These are phyloP conservation scores for Busseola fusca DNA, from an alignment of 2,888 invertebrate genomes.

Conservation along the genomic window DNA sequence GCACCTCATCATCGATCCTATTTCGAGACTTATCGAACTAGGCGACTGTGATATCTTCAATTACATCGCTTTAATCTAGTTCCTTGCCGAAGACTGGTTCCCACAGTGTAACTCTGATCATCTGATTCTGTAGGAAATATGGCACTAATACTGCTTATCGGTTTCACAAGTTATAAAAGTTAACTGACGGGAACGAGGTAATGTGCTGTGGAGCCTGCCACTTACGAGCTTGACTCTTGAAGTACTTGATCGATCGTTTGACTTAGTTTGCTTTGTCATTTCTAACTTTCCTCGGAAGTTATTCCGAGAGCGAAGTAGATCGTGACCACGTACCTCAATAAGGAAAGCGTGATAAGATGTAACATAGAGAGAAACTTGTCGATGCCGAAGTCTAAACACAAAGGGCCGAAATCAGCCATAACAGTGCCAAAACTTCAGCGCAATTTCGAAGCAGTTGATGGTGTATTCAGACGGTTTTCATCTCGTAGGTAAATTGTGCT, in stretches of 20 bases:
- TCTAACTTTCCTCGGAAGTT: conserved; percentile 5
- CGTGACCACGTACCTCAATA: conserved; percentile 26
- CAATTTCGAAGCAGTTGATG: conserved; percentile 38
- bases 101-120: conserved; percentile 30
- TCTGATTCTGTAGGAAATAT: conserved; percentile 6
- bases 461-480: conserved; percentile 29
- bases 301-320: conserved; percentile 9
- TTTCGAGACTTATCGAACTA: conserved; percentile 65
- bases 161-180: conserved; percentile 47
- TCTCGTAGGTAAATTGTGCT: conserved; percentile 68
- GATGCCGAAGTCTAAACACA: not conserved
- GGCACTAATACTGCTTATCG: conserved; percentile 36
- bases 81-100: conserved; percentile 31
- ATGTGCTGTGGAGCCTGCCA: conserved; percentile 25
- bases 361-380: not conserved
- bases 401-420: conserved; percentile 7
- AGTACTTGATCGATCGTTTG: conserved; percentile 39
- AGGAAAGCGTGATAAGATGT: conserved; percentile 12
- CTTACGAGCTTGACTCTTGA: conserved; percentile 18
- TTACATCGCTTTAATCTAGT: conserved; percentile 48
- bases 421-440: conserved; percentile 38
- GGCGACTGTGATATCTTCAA: conserved; percentile 48
- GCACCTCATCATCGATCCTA: conserved; percentile 69
- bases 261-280: conserved; percentile 11
- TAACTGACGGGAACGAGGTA: conserved; percentile 48